A percentile compares a stretch with the other conserved stretches of the same genome.
Evolutionary conservation across 2,888 invertebrate species (phyloP).

Genomic region (Sclerodermus sp.): DNA sequence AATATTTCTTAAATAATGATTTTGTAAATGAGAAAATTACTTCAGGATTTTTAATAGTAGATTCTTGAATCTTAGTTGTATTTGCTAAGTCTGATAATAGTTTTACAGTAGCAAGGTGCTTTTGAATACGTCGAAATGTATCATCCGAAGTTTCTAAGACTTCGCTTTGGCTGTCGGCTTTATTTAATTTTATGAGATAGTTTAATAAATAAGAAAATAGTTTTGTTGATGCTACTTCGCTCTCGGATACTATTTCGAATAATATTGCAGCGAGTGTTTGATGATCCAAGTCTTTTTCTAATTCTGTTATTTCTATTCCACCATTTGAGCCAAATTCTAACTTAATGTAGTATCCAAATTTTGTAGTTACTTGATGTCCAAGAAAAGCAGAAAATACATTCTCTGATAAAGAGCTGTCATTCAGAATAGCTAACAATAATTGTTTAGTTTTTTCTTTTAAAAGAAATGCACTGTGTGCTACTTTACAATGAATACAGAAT

Average conservation of each 20-base stretch:
- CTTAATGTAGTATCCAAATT: conserved; percentile 41
- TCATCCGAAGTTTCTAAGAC: conserved; percentile 34
- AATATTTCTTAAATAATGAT: conserved; percentile 41
- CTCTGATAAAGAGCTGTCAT: conserved; percentile 23
- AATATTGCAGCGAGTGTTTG: conserved; percentile 49
- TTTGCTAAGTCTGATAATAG: conserved; percentile 50
- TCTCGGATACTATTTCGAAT: conserved; percentile 44
- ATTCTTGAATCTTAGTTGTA: conserved; percentile 46
- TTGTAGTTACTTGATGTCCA: conserved; percentile 24
- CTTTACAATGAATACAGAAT: conserved; percentile 41
- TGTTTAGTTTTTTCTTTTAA: conserved; percentile 35
- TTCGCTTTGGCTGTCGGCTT: conserved; percentile 15
- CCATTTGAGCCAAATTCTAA: conserved; percentile 42
- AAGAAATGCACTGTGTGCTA: conserved; percentile 34
- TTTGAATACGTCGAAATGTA: conserved; percentile 35
- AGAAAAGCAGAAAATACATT: conserved; percentile 40
- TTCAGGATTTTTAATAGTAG: conserved; percentile 47
- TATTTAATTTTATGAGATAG: conserved; percentile 34
- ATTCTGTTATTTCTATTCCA: conserved; percentile 36
- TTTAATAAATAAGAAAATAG: conserved; percentile 57
- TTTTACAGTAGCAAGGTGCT: conserved; percentile 44
- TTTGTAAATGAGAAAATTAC: conserved; percentile 50
- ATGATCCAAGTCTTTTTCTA: conserved; percentile 36
- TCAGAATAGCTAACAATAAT: conserved; percentile 37
- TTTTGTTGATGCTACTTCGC: conserved; percentile 37